Conservation (phyloP, 2,888 invertebrate genomes). For the Drosophila diplacantha region DNA sequence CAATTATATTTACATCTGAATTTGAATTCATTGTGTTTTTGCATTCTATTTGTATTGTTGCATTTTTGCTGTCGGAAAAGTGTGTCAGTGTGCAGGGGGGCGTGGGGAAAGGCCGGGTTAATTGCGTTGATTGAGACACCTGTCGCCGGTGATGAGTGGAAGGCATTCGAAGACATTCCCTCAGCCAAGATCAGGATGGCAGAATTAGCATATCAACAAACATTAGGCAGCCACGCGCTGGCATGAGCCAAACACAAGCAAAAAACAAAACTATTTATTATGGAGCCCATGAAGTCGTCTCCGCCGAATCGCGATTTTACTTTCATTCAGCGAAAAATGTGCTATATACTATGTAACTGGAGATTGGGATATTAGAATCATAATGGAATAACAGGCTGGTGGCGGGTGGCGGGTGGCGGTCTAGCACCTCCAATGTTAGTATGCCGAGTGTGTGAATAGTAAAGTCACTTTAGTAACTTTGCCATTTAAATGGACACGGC, state of each 20-base stretch:
- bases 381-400: constrained; percentile 7
- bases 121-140: constrained; percentile 46
- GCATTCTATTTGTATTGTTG: constrained; percentile 8
- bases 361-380: constrained; percentile 33
- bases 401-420: background rate
- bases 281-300: constrained; percentile 11
- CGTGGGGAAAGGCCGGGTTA: constrained; percentile 24
- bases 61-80: constrained; percentile 22
- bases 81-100: background rate
- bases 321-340: constrained; percentile 55
- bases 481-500: constrained; percentile 45
- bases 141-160: constrained; percentile 35
- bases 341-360: constrained; percentile 37
- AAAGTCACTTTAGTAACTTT: constrained; percentile 38
- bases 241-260: constrained; percentile 4
- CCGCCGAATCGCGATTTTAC: constrained; percentile 36
- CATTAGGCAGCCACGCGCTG: constrained; percentile 28
- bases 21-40: constrained; percentile 20
- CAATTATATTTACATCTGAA: constrained; percentile 57
- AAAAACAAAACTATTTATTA: constrained; percentile 25
- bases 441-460: constrained; percentile 44
- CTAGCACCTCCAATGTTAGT: constrained; percentile 11
- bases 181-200: constrained; percentile 21
- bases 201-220: constrained; percentile 27
- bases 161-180: constrained; percentile 10